Conservation (phyloP, 1,140 invertebrate species). For the Listronotus oregonensis region DNA sequence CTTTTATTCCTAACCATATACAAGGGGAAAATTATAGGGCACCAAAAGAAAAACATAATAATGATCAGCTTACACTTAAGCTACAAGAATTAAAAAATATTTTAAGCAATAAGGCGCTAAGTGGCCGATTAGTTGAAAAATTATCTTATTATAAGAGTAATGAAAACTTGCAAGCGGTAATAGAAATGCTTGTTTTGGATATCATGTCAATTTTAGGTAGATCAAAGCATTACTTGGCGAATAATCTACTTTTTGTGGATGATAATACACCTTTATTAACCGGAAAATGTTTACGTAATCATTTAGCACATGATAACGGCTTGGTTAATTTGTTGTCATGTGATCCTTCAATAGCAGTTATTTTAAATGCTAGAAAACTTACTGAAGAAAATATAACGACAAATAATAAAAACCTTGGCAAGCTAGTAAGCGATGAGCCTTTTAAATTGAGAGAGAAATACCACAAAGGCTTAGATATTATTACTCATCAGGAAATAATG, state of each 20-base stretch:
- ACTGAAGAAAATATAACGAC: neutral
- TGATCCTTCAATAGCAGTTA: conserved; percentile 7
- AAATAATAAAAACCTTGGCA: neutral
- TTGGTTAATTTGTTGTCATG: neutral
- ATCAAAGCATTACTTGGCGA: neutral
- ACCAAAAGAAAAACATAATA: neutral
- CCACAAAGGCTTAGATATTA: neutral
- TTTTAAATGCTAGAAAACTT: conserved; percentile 11
- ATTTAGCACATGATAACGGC: conserved; percentile 4
- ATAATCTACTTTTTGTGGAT: conserved; percentile 1
- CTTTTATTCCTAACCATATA: neutral
- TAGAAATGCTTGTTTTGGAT: conserved; percentile 16
- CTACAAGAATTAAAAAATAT: conserved; percentile 2
- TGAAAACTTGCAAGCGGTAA: neutral
- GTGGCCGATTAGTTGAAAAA: neutral
- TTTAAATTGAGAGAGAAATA: conserved; percentile 1
- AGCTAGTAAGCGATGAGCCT: neutral
- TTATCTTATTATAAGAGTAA: neutral
- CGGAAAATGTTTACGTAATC: conserved; percentile 12
- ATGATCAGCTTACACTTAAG: neutral
- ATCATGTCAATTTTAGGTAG: neutral
- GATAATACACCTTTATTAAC: conserved; percentile 5
- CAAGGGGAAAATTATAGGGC: neutral
- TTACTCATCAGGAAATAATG: conserved; percentile 8
- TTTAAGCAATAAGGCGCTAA: conserved; percentile 2